Evolutionary conservation across 2,888 invertebrate species (phyloP), one percentile per base, ranked within the genome.

Genomic region (Melanostoma scalare): DNA sequence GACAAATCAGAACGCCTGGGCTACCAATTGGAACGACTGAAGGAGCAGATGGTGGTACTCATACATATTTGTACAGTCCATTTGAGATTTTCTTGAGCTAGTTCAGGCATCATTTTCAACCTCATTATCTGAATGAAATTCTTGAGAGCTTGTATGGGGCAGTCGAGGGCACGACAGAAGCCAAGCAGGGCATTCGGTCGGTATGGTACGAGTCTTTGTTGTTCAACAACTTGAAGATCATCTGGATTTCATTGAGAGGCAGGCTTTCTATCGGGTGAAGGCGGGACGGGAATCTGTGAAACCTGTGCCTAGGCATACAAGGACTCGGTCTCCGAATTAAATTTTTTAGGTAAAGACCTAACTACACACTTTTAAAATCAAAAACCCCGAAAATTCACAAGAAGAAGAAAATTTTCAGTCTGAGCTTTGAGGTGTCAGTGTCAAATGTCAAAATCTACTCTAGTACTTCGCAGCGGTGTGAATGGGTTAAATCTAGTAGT

Each of bases 41-140:
- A 36, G 94, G 93, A 10, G 95, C 95, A 46, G 96, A 95, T 85
- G 98, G 98, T 76, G 98, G 98, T 87, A 98, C 96, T 73, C 98
- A 98, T 93, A 91, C 98, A 97, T 95, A 97, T 96, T n/a, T n/a
- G n/a, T n/a, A n/a, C 95, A 55, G n/a, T n/a, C n/a, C n/a, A n/a
- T n/a, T n/a, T n/a, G n/a, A 95, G 92, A 52, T 89, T 90, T 68
- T 94, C 94, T 79, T 94, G 94, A 2, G 92, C 92, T 8, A 94
- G 88, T 8, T 92, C 93, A 0, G 94, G 94, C 86, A 94, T 92
- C 88, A 94, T 87, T 86, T 94, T 94, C 55, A 94, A 87, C 33
- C 93, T 92, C 90, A 91, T 91, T 10, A 91, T 90, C 87, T 98
- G 96, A 87, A 98, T 95, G 89, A 97, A 96, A 91, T 98, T 97